Base-by-base conservation (phyloP, 2,113 vertebrate species). In the Psittacus erithacus region DNA sequence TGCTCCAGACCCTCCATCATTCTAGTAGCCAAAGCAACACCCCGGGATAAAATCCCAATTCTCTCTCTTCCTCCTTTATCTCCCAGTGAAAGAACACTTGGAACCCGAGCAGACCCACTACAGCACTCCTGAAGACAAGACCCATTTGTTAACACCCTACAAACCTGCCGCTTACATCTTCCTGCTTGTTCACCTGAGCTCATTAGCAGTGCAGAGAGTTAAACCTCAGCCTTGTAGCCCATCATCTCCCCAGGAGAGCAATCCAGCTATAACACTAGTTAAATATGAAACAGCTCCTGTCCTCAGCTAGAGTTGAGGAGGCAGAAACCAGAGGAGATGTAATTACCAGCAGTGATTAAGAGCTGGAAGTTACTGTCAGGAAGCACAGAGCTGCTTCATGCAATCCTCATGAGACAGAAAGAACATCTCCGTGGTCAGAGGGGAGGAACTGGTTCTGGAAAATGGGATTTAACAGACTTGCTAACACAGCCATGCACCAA, bases 311-410 rank as follows among this genome's bases (percentile, higher is more conserved):
- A 79, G 80, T 59, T 52, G 78, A 93, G 88, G 86, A 88, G 73
- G 93, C 91, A 91, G 47, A 88, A 81, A 79, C 41, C 93, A 90
- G 94, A 70, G 90, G 91, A 62, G 84, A 17, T 80, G 92, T 96
- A 97, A 98, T 98, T 97, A 97, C 96, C 11, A 50, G 67, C 59
- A 94, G 92, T 93, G 95, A 97, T 97, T 97, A 97, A 92, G 92
- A 81, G 83, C 31, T 28, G 71, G 47, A 41, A 93, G 76, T 94
- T 92, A 93, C 38, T 88, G 97, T 85, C 82, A 87, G 59, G 25
- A 53, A 95, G 55, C 1, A 7, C 88, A 63, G 81, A 84, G 77
- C 65, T 62, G 69, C 81, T 79, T 31, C 10, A 20, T 9, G 25
- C 41, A 69, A 57, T 29, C 65, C 81, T 65, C 14, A 0, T 2